phyloP scores from a whole-genome alignment of 2,888 invertebrate species.

The Zaprionus obscuricornis region DNA sequence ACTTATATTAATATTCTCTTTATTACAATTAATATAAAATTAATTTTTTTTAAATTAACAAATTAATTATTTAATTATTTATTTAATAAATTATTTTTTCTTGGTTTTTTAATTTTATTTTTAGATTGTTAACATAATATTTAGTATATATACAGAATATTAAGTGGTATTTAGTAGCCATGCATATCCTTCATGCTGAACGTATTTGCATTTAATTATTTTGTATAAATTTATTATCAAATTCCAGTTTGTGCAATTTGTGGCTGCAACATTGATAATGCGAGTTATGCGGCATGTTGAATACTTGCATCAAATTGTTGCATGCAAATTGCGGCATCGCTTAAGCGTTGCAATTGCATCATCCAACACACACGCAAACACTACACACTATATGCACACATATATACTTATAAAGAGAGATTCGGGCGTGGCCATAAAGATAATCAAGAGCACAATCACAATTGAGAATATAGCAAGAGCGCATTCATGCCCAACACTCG shows the following conservation, averaged over 20 bases:
- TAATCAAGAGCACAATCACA: conserved; percentile 28
- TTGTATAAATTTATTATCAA: conserved; percentile 46
- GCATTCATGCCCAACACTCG: conserved; percentile 17
- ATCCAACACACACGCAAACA: conserved; percentile 16
- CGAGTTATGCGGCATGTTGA: conserved; percentile 27
- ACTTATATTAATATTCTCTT: no score
- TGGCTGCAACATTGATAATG: conserved; percentile 57
- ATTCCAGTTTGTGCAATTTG: conserved; percentile 59
- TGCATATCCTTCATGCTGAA: conserved; percentile 5
- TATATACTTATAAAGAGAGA: no score
- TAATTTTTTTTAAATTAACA: no score
- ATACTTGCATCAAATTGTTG: conserved; percentile 18
- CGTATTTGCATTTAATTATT: conserved; percentile 68
- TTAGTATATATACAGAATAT: background rate
- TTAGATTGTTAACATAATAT: no score
- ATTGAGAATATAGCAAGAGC: conserved; percentile 30
- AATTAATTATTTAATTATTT: no score
- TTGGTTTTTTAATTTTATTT: no score
- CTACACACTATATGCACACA: no score
- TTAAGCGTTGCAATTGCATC: conserved; percentile 31
- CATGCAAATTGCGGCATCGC: conserved; percentile 26
- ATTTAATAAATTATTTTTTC: no score
- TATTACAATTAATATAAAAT: no score
- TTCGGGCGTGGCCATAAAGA: conserved; percentile 26
- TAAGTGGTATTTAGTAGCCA: background rate